These are phyloP conservation scores for Scaptomyza caliginosa DNA, from an alignment of 2,888 invertebrate species.

Conservation along the genomic window DNA sequence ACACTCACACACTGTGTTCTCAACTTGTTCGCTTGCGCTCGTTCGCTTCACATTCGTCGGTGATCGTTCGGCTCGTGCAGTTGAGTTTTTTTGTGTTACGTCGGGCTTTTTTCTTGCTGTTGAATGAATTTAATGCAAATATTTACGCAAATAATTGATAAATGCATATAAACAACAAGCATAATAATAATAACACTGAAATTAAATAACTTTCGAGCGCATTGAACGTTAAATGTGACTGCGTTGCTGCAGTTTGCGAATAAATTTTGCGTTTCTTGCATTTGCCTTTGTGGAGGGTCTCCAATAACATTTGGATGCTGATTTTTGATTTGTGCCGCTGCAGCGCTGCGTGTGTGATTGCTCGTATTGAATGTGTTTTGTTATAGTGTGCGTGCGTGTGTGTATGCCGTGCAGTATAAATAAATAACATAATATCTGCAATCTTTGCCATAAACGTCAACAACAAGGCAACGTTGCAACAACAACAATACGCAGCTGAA, in stretches of 20 bases:
- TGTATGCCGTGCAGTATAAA: slow-evolving; percentile 59
- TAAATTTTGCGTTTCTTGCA: slow-evolving; percentile 17
- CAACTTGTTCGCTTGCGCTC: slow-evolving; percentile 40
- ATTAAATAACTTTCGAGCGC: slow-evolving; percentile 21
- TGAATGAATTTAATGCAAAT: slow-evolving; percentile 37
- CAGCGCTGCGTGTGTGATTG: slow-evolving; percentile 6
- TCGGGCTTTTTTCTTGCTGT: slow-evolving; percentile 15
- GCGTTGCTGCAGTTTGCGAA: slow-evolving; percentile 9
- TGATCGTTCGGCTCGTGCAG: slow-evolving; percentile 65
- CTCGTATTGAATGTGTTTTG: not conserved
- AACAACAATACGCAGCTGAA: slow-evolving; percentile 26
- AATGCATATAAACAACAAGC: slow-evolving; percentile 14
- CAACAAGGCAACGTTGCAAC: slow-evolving; percentile 31
- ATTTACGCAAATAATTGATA: slow-evolving; percentile 33
- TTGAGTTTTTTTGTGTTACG: slow-evolving; percentile 33
- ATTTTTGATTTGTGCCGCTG: slow-evolving; percentile 52
- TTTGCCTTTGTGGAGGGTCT: slow-evolving; percentile 50
- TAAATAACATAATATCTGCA: slow-evolving; percentile 75
- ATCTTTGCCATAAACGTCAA: slow-evolving; percentile 60
- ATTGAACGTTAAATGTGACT: slow-evolving; percentile 30
- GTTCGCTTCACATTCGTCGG: slow-evolving; percentile 54
- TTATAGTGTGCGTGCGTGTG: slow-evolving; percentile 9
- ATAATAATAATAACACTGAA: slow-evolving; percentile 24
- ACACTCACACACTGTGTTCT: slow-evolving; percentile 28
- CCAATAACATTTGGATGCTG: slow-evolving; percentile 65